Percentiles rank a stretch among this genome's conserved stretches.
These are phyloP conservation scores for Bergia puertoricense DNA, from an alignment of 92 coral and sea anemone genomes.

Conservation along the genomic window DNA sequence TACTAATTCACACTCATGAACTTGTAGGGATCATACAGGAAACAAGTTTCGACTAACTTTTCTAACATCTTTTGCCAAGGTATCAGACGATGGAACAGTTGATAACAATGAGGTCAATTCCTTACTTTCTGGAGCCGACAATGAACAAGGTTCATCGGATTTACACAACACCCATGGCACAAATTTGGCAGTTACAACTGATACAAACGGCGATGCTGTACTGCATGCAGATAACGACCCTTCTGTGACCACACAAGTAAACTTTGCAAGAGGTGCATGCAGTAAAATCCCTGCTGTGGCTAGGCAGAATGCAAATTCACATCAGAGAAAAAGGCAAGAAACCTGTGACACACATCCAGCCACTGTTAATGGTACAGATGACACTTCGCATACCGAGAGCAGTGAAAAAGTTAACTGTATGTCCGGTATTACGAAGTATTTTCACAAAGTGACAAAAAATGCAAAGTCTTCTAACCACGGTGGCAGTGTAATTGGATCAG, in stretches of 20 bases:
- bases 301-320: neutral
- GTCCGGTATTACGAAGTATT: constrained; percentile 76
- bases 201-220: neutral
- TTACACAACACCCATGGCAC: neutral
- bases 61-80: constrained; percentile 1
- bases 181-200: neutral
- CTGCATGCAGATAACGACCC: neutral
- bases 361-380: neutral
- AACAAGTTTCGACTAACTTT: neutral
- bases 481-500: neutral
- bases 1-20: neutral
- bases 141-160: neutral
- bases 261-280: neutral
- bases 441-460: constrained; percentile 54
- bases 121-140: neutral
- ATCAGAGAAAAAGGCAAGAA: neutral
- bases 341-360: neutral
- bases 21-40: neutral
- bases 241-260: neutral
- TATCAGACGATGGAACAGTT: neutral
- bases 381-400: neutral
- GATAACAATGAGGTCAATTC: neutral
- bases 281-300: neutral
- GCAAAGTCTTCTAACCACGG: neutral
- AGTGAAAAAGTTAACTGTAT: constrained; percentile 42